Evolutionary conservation across 2,797 vertebrate genomes (phyloP).

Genomic region (Onychomys leucogaster): DNA sequence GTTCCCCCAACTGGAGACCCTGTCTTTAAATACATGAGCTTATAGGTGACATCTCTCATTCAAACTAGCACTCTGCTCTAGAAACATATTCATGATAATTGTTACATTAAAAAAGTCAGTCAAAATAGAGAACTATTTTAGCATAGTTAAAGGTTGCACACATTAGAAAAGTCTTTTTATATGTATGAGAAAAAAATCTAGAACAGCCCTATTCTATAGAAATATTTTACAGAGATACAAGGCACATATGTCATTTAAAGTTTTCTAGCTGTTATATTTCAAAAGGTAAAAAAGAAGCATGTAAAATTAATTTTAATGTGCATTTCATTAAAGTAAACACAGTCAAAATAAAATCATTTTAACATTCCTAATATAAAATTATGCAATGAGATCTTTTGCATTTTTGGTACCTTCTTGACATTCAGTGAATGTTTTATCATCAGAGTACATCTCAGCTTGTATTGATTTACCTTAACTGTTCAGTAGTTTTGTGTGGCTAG

Average conservation of each 20-base stretch:
- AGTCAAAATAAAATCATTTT: neutral
- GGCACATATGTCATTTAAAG: neutral
- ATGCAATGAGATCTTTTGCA: neutral
- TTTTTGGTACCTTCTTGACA: conserved; percentile 9
- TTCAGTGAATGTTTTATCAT: neutral
- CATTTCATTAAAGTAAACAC: conserved; percentile 25
- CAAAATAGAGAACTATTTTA: neutral
- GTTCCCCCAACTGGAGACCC: neutral
- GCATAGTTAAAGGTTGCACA: neutral
- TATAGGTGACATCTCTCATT: neutral
- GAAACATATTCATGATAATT: conserved; percentile 7
- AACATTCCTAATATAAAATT: neutral
- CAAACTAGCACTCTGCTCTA: neutral
- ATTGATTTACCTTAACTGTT: neutral
- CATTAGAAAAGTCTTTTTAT: neutral
- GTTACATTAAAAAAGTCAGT: conserved; percentile 19
- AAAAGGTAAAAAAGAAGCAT: neutral
- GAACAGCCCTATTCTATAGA: neutral
- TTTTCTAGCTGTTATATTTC: neutral
- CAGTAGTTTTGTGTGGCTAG: neutral
- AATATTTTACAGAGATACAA: neutral
- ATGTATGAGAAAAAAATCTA: conserved; percentile 6
- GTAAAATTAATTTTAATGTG: conserved; percentile 40
- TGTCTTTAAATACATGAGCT: neutral
- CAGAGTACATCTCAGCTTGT: neutral